Conservation (phyloP, 2,113 vertebrate species). For the Tor tambroides region DNA sequence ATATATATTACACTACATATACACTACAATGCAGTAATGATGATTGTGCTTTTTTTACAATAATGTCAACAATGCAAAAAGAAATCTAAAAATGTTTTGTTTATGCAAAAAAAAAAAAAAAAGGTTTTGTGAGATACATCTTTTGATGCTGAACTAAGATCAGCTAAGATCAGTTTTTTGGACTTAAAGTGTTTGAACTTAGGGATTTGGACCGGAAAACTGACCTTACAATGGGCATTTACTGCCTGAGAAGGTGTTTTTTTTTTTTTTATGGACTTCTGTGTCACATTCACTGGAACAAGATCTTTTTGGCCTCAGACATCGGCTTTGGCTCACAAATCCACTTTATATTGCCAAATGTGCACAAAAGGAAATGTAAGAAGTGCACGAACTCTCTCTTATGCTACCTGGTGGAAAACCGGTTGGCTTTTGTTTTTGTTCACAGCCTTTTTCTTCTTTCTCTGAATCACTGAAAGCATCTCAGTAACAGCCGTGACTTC, state of each 20-base stretch:
- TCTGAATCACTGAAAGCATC: slow-evolving; percentile 36
- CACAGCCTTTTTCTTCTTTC: slow-evolving; percentile 31
- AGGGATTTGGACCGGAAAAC: neutral
- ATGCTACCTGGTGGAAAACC: slow-evolving; percentile 42
- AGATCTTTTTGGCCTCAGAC: slow-evolving; percentile 23
- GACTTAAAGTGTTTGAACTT: neutral
- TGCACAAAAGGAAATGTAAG: slow-evolving; percentile 46
- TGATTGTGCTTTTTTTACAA: neutral
- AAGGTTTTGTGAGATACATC: neutral
- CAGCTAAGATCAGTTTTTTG: slow-evolving; percentile 17
- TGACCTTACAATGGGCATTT: slow-evolving; percentile 6
- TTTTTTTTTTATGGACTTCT: neutral
- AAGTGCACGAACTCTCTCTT: slow-evolving; percentile 45
- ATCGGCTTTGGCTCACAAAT: slow-evolving; percentile 29
- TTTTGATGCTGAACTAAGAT: slow-evolving; percentile 6
- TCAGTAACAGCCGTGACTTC: slow-evolving; percentile 26
- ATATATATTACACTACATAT: no score
- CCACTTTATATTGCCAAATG: slow-evolving; percentile 55
- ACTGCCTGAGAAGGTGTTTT: neutral
- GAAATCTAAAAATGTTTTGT: neutral
- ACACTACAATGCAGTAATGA: neutral
- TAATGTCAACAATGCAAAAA: neutral
- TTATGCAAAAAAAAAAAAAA: neutral
- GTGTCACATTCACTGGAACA: neutral
- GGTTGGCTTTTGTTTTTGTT: slow-evolving; percentile 37